These are phyloP conservation scores for Antechinus stuartii DNA, from an alignment of 2,113 vertebrate species.

Conservation along the genomic window DNA sequence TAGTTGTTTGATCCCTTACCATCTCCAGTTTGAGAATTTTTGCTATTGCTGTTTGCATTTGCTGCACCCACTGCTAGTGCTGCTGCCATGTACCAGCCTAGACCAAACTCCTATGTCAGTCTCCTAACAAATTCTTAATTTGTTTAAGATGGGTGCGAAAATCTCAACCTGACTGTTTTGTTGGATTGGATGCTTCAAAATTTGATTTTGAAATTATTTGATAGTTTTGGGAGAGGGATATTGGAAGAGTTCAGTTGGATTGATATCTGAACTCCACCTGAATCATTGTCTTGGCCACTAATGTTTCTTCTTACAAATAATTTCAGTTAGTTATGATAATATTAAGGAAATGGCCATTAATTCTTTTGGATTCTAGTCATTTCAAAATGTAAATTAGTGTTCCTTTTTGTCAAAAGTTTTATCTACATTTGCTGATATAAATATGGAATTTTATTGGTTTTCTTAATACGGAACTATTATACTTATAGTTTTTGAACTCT, in stretches of 20 bases:
- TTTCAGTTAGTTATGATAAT: background rate
- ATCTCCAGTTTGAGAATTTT: background rate
- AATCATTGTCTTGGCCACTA: background rate
- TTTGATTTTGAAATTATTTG: background rate
- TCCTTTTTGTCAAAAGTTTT: background rate
- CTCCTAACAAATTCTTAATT: background rate
- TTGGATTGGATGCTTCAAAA: background rate
- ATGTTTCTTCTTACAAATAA: background rate
- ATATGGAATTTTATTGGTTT: background rate
- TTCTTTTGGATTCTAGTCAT: background rate
- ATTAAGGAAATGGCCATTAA: background rate
- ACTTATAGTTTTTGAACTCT: background rate
- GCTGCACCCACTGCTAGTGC: background rate
- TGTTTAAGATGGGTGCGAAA: background rate
- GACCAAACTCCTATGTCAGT: background rate
- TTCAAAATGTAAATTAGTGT: background rate
- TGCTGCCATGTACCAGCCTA: background rate
- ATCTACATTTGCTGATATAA: background rate
- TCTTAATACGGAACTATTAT: background rate
- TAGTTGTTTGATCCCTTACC: background rate
- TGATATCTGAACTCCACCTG: background rate
- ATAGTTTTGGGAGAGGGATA: background rate
- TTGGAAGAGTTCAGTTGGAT: background rate
- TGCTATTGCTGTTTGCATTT: background rate
- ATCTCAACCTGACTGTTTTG: background rate